Percentiles rank a stretch among this genome's conserved stretches.
Evolutionary conservation across 2,113 vertebrate species (phyloP).

Genomic region (Oceanodroma tethys): DNA sequence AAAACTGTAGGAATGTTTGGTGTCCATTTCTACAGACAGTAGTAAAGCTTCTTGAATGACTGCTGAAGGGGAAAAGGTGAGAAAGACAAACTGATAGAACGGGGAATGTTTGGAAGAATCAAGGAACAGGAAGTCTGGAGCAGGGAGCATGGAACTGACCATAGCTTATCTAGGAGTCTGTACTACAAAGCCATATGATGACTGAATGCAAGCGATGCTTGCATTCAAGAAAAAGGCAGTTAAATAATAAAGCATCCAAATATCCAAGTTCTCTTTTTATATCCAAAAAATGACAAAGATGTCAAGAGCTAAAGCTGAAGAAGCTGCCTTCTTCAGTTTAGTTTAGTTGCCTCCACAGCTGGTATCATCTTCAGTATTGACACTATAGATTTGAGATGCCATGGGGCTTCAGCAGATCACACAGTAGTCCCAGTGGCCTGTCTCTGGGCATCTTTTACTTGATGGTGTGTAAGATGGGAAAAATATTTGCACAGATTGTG

Average conservation of each 20-base stretch:
- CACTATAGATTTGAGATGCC: neutral
- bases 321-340: neutral
- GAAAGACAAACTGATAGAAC: neutral
- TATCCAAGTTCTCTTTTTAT: neutral
- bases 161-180: neutral
- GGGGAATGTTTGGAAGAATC: neutral
- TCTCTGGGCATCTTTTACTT: neutral
- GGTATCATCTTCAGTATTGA: neutral
- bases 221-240: neutral
- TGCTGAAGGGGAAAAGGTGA: neutral
- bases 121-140: neutral
- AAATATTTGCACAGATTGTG: neutral
- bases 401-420: neutral
- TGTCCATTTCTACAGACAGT: neutral
- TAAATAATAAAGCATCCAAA: neutral
- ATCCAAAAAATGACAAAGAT: neutral
- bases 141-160: neutral
- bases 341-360: neutral
- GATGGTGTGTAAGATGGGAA: neutral
- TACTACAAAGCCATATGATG: neutral
- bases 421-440: neutral
- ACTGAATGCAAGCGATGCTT: rapidly evolving
- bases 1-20: neutral
- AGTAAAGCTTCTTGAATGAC: neutral
- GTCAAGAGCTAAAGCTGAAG: neutral